Conservation (phyloP, 2,113 vertebrate genomes). For the Todiramphus saurophagus region DNA sequence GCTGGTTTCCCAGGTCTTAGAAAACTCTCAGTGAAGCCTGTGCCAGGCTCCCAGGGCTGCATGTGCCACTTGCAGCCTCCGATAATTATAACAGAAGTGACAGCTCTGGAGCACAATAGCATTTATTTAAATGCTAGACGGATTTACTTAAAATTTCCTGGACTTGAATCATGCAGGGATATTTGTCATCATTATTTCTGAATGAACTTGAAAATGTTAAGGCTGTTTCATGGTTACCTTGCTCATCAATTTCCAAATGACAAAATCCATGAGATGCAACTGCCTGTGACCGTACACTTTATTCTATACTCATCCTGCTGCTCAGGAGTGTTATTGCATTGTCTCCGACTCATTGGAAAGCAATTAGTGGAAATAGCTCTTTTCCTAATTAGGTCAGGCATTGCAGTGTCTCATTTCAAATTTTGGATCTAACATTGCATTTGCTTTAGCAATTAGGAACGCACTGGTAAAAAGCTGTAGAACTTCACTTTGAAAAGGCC, state of each 20-base stretch:
- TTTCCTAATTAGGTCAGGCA: not conserved
- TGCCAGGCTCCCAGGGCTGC: not conserved
- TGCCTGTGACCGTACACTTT: not conserved
- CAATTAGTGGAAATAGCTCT: not conserved
- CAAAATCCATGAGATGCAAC: not conserved
- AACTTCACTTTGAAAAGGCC: not conserved
- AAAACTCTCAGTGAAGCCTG: not conserved
- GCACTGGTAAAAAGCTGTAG: not conserved
- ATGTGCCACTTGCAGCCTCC: fast-evolving
- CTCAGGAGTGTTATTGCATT: not conserved
- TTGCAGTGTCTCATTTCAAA: not conserved
- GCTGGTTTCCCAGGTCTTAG: not conserved
- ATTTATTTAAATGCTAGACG: not conserved
- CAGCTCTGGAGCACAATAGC: not conserved
- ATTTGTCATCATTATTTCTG: not conserved
- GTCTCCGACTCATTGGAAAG: not conserved
- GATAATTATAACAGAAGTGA: not conserved
- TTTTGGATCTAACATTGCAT: not conserved
- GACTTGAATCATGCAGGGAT: not conserved
- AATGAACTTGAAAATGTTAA: not conserved
- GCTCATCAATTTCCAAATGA: not conserved
- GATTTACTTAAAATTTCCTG: not conserved
- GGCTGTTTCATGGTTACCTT: not conserved
- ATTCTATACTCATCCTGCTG: not conserved
- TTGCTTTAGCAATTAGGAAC: slow-evolving; percentile 5